A percentile compares a stretch with the other conserved stretches of the same genome.
These are phyloP conservation scores for Emydura subglobosa DNA, from an alignment of 2,113 vertebrate species.

Conservation along the genomic window DNA sequence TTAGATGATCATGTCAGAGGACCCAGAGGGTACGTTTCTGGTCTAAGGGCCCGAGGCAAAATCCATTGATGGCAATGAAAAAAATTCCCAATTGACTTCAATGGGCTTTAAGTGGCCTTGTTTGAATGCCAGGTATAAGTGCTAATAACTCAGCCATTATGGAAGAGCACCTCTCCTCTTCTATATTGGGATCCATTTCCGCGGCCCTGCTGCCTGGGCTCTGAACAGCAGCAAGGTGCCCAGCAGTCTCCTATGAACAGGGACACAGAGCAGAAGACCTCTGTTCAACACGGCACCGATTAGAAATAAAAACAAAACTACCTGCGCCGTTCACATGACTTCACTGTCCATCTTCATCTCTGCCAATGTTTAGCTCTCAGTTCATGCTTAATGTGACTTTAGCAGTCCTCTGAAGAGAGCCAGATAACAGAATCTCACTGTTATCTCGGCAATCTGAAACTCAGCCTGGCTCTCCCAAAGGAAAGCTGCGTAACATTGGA, in stretches of 20 bases:
- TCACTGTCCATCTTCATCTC: conserved; percentile 64
- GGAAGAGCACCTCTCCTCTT: not conserved
- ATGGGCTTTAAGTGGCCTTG: not conserved
- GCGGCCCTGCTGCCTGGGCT: not conserved
- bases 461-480: conserved; percentile 26
- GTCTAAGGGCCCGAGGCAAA: not conserved
- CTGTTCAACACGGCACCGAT: not conserved
- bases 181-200: fast-evolving
- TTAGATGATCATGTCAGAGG: not conserved
- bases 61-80: not conserved
- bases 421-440: conserved; percentile 31
- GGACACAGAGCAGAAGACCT: not conserved
- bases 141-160: not conserved
- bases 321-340: conserved; percentile 46
- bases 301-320: conserved; percentile 48
- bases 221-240: not conserved
- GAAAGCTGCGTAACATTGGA: not conserved
- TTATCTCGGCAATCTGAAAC: conserved; percentile 13
- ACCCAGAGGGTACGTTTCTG: not conserved
- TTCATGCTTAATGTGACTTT: conserved; percentile 59
- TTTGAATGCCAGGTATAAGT: not conserved
- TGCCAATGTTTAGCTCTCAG: conserved; percentile 51
- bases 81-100: not conserved
- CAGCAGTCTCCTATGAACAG: not conserved
- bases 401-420: conserved; percentile 55